Base-by-base conservation (phyloP, 1,140 invertebrate species). In the Pseudoatta argentina region DNA sequence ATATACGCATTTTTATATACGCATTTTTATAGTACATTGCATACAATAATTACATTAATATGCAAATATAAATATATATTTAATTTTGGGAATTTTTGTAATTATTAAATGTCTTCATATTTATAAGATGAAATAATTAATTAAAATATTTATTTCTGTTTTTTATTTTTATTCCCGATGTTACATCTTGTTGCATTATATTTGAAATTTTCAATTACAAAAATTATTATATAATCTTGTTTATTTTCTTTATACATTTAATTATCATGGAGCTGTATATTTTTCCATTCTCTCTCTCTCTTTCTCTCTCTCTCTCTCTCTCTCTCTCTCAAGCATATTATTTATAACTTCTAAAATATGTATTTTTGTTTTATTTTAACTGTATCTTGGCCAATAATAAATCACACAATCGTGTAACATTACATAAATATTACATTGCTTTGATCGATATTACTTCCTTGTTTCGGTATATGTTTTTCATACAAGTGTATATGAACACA, bases 381-480 rank as follows among this genome's bases (percentile, higher is more conserved):
- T 67, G 14, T 57, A 14, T 24, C 3, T 12, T 7, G 6, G n/a
- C 3, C n/a, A 55, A 55, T 81, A 14, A 79, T 39, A 10, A 53
- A 53, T 69, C 34, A 14, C 21, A 1, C 3, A 30, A 69, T 81
- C 57, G 39, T 71, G 4, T 14, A 44, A 44, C 39, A 44, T 44
- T 44, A 44, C 39, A 44, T 44, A 44, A 44, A 44, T 44, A 44
- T 44, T 44, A 39, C 39, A 66, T 39, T 39, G n/a, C 3, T 34
- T 8, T 8, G 64, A 81, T 81, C 77, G 51, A 81, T 81, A 69
- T 10, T 1, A 81, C 34, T 69, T 79, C 44, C 30, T 44, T 48
- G 12, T 18, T 78, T 53, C 48, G 16, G 77, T 14, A 16, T 69
- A 69, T 14, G 51, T 64, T 67, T 44, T 64, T 81, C 63, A 16